Percentiles rank a stretch among this genome's conserved stretches.
Conservation (phyloP, 1,140 invertebrate genomes). For the Lordiphosa mommai region DNA sequence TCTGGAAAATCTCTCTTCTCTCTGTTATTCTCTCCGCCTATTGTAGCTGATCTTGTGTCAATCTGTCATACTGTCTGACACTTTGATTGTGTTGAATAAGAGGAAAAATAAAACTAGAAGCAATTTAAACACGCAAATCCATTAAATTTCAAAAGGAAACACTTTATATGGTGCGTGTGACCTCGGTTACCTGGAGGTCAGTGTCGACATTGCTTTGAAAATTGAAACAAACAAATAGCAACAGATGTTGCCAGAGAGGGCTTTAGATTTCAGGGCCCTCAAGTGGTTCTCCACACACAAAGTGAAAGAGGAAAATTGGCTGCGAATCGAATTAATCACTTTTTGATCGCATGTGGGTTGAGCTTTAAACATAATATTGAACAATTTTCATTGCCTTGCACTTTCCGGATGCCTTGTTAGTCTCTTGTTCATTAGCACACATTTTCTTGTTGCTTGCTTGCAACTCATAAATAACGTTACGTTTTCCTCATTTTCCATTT, state of each 20-base stretch:
- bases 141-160: conserved; percentile 42
- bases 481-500: conserved; percentile 50
- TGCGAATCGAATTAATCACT: conserved; percentile 29
- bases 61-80: conserved; percentile 52
- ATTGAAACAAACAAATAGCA: conserved; percentile 21
- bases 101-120: conserved; percentile 41
- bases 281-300: conserved; percentile 10
- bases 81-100: conserved; percentile 51
- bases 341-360: conserved; percentile 28
- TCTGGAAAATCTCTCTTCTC: not conserved
- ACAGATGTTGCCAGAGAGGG: conserved; percentile 32
- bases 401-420: conserved; percentile 49
- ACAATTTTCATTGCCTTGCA: conserved; percentile 43
- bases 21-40: not conserved
- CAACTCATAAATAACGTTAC: conserved; percentile 60
- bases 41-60: conserved; percentile 44
- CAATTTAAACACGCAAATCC: conserved; percentile 57
- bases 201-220: conserved; percentile 31
- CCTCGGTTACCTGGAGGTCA: conserved; percentile 58
- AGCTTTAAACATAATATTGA: not conserved
- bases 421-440: conserved; percentile 63
- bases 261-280: conserved; percentile 8
- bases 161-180: conserved; percentile 27
- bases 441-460: conserved; percentile 27
- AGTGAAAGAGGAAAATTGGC: conserved; percentile 17